Conservation (phyloP, 23 tunicate genomes). For the Clavelina lepadiformis region DNA sequence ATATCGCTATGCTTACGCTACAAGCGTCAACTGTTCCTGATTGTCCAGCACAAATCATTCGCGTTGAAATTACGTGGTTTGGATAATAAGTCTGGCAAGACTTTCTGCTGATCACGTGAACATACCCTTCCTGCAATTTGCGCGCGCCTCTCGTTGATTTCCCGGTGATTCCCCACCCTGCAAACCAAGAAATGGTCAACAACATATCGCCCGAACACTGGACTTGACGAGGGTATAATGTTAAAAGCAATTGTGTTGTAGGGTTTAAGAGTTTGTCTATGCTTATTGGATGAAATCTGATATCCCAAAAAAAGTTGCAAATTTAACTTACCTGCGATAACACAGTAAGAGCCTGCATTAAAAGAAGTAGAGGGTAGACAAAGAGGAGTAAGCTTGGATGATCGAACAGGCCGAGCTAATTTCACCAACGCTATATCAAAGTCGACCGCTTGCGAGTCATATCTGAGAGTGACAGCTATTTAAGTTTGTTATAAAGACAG, state of each 20-base stretch:
- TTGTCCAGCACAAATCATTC: constrained; percentile 84
- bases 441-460: constrained; percentile 58
- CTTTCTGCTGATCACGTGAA: constrained; percentile 46
- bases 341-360: constrained; percentile 58
- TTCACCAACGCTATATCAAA: constrained; percentile 75
- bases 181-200: not conserved
- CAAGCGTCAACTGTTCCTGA: constrained; percentile 68
- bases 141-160: constrained; percentile 29
- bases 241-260: too few species aligned
- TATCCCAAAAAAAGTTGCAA: not conserved
- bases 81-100: constrained; percentile 66
- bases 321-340: constrained; percentile 56
- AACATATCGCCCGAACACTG: too few species aligned
- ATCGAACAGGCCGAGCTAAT: constrained; percentile 9
- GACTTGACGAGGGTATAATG: too few species aligned
- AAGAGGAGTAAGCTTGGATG: constrained; percentile 4
- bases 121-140: constrained; percentile 73
- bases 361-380: constrained; percentile 38
- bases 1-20: constrained; percentile 47
- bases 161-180: constrained; percentile 82
- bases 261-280: too few species aligned
- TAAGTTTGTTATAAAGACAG: too few species aligned
- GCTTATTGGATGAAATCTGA: too few species aligned
- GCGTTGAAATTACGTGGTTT: constrained; percentile 44
- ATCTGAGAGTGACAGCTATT: too few species aligned